Conservation (phyloP, 2,113 vertebrate genomes). For the Ardeotis arabs region DNA sequence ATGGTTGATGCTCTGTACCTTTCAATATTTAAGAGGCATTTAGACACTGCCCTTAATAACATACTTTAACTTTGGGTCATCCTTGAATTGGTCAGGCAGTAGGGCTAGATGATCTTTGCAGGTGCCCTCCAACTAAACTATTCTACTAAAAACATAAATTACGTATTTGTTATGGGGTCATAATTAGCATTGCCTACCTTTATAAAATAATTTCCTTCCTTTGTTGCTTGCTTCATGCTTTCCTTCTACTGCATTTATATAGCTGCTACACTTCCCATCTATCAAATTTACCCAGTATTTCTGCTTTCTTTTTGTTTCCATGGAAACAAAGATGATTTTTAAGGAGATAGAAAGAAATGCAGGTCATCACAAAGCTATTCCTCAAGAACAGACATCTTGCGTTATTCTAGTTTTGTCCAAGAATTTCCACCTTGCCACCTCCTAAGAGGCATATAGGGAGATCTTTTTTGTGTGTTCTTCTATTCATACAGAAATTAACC, state of each 20-base stretch:
- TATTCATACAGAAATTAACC: not conserved
- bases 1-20: fast-evolving
- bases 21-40: not conserved
- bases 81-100: not conserved
- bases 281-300: not conserved
- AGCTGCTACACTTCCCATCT: not conserved
- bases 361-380: not conserved
- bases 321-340: slow-evolving; percentile 20
- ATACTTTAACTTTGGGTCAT: not conserved
- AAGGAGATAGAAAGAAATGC: not conserved
- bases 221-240: not conserved
- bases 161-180: not conserved
- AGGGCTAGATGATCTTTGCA: not conserved
- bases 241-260: not conserved
- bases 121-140: not conserved
- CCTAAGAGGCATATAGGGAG: not conserved
- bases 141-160: not conserved
- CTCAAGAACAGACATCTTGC: not conserved
- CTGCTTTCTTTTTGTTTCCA: slow-evolving; percentile 1
- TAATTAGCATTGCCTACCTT: not conserved
- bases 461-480: not conserved
- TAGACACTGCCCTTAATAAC: not conserved
- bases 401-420: not conserved
- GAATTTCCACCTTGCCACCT: not conserved
- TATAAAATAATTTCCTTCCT: not conserved